Percentiles rank a stretch among this genome's conserved stretches.
phyloP scores from a whole-genome alignment of 2,888 invertebrate species.

The Eilema depressum region DNA sequence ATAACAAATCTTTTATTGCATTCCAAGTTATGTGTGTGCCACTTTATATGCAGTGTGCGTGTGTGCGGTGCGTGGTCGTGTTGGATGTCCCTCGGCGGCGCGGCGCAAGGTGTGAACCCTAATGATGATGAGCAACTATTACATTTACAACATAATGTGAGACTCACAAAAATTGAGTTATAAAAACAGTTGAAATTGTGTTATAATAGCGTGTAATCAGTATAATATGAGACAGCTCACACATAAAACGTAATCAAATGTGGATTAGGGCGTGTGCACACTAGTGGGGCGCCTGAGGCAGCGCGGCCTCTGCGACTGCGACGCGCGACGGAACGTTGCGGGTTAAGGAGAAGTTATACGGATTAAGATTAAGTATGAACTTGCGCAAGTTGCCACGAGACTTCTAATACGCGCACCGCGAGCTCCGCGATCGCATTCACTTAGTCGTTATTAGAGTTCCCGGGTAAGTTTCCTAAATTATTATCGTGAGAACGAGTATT shows the following conservation, averaged over 20 bases:
- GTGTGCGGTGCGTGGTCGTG: not conserved
- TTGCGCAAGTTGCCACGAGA: slow-evolving; percentile 22
- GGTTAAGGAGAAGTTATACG: slow-evolving; percentile 41
- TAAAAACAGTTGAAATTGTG: slow-evolving; percentile 25
- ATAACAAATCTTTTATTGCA: not conserved
- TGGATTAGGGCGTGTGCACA: slow-evolving; percentile 44
- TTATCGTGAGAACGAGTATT: slow-evolving; percentile 22
- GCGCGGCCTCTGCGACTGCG: not conserved
- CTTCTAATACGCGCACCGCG: slow-evolving; percentile 18
- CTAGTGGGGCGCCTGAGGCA: slow-evolving; percentile 1
- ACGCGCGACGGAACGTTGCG: slow-evolving; percentile 1
- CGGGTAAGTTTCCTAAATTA: slow-evolving; percentile 35
- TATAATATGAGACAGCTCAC: slow-evolving; percentile 23
- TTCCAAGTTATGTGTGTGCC: not conserved
- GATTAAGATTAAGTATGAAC: slow-evolving; percentile 41
- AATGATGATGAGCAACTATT: slow-evolving; percentile 42
- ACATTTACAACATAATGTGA: slow-evolving; percentile 27
- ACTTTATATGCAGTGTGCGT: not conserved
- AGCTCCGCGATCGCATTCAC: slow-evolving; percentile 34
- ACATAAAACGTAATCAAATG: slow-evolving; percentile 50
- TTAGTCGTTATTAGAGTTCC: slow-evolving; percentile 27
- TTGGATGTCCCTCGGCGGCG: slow-evolving; percentile 2
- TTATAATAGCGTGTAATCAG: slow-evolving; percentile 35
- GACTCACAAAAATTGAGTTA: slow-evolving; percentile 35
- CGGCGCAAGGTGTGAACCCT: slow-evolving; percentile 27